Evolutionary conservation across 2,797 vertebrate genomes (phyloP).

Genomic region (Rhodeus uyekii): DNA sequence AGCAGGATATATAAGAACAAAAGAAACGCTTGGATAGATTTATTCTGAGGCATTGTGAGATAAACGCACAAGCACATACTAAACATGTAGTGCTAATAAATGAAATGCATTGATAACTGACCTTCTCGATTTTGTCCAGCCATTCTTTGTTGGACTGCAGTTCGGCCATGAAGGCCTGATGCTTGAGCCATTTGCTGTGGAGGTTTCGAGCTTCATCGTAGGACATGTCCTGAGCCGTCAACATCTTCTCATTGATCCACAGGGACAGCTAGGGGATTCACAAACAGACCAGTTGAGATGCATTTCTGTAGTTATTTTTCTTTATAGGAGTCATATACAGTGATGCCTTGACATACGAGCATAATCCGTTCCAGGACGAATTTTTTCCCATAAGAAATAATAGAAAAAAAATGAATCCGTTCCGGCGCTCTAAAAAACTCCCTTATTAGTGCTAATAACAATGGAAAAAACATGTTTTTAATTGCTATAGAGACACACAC

Average conservation of each 20-base stretch:
- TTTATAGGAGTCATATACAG: not conserved
- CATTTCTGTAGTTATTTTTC: not conserved
- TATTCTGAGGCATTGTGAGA: not conserved
- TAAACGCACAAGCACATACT: not conserved
- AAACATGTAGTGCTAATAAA: not conserved
- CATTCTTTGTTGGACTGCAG: conserved; percentile 95
- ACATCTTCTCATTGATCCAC: conserved; percentile 99
- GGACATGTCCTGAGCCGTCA: conserved; percentile 97
- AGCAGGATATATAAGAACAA: not conserved
- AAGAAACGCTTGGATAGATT: not conserved
- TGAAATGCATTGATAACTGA: conserved; percentile 54
- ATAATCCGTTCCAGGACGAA: no score
- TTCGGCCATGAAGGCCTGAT: conserved; percentile 98
- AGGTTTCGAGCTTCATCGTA: conserved; percentile 98
- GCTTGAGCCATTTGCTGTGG: conserved; percentile 98
- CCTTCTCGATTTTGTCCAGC: conserved; percentile 92
- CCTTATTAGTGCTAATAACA: no score
- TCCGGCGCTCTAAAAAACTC: no score
- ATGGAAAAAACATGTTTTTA: no score
- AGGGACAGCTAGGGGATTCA: conserved; percentile 80
- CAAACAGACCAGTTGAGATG: not conserved
- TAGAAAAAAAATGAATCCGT: no score
- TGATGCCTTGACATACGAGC: no score
- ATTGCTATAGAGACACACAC: no score
- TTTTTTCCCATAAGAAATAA: no score